Percentiles rank a stretch among this genome's conserved stretches.
phyloP scores from a whole-genome alignment of 2,888 invertebrate genomes.

The Scaptomyza caliginosa region DNA sequence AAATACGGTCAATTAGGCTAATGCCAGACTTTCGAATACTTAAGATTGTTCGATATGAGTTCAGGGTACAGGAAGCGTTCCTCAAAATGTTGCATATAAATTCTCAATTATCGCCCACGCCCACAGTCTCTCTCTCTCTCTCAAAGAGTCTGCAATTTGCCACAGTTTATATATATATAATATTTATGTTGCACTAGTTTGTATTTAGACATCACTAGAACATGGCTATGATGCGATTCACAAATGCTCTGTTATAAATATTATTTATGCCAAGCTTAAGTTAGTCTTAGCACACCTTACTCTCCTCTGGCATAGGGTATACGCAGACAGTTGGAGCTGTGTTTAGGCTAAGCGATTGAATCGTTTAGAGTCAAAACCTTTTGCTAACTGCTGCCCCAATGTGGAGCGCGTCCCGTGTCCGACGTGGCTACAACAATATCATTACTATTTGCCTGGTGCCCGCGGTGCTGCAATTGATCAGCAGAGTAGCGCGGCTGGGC shows the following conservation, averaged over 20 bases:
- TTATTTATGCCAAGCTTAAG: background rate
- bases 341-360: slow-evolving; percentile 56
- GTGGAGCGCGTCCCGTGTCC: slow-evolving; percentile 39
- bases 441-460: slow-evolving; percentile 67
- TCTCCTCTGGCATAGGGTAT: slow-evolving; percentile 2
- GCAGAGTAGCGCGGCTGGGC: slow-evolving; percentile 3
- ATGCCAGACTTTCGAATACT: slow-evolving; percentile 37
- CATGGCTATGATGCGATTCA: background rate
- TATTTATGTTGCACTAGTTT: slow-evolving; percentile 31
- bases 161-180: slow-evolving; percentile 50
- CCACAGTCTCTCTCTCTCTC: slow-evolving; percentile 47
- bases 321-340: slow-evolving; percentile 5
- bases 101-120: slow-evolving; percentile 77
- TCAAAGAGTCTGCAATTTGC: slow-evolving; percentile 61
- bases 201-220: slow-evolving; percentile 70
- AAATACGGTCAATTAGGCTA: slow-evolving; percentile 55
- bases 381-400: slow-evolving; percentile 43
- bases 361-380: slow-evolving; percentile 67
- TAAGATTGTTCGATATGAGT: slow-evolving; percentile 25
- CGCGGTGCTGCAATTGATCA: slow-evolving; percentile 65
- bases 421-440: slow-evolving; percentile 57
- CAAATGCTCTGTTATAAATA: slow-evolving; percentile 16
- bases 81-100: slow-evolving; percentile 67
- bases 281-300: too few species aligned
- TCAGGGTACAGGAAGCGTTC: slow-evolving; percentile 65